Evolutionary conservation across 2,888 invertebrate genomes (phyloP).

Genomic region (Agriopis leucophaearia): DNA sequence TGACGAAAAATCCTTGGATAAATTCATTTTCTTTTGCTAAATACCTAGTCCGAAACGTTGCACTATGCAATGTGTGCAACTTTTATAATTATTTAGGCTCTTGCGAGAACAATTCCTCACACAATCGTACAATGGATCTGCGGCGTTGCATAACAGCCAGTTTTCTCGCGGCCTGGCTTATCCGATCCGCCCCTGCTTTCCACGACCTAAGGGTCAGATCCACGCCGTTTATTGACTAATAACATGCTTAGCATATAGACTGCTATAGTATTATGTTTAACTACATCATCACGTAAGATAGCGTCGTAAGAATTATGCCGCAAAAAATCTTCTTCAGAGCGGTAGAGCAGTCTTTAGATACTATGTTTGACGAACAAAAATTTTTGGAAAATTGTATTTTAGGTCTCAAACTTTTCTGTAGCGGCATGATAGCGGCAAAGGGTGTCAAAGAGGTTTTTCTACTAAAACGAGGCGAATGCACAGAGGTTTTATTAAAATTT

Average conservation of each 20-base stretch:
- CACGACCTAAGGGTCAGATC: conserved; percentile 60
- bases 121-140: conserved; percentile 9
- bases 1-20: neutral
- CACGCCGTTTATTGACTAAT: conserved; percentile 48
- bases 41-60: neutral
- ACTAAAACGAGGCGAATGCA: too few species aligned
- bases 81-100: conserved; percentile 7
- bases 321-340: neutral
- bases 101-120: conserved; percentile 4
- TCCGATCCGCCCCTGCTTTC: conserved; percentile 57
- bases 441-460: too few species aligned
- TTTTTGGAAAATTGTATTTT: too few species aligned
- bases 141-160: conserved; percentile 18
- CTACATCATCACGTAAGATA: neutral
- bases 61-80: neutral
- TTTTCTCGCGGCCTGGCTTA: conserved; percentile 34
- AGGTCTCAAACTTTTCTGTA: too few species aligned
- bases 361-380: too few species aligned
- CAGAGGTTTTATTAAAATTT: too few species aligned
- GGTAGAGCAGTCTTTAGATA: neutral
- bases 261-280: neutral
- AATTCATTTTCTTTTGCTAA: neutral
- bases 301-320: neutral
- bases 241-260: conserved; percentile 35
- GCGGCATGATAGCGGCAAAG: too few species aligned